Conservation (phyloP, 2,888 invertebrate species). For the Aradus depressus region DNA sequence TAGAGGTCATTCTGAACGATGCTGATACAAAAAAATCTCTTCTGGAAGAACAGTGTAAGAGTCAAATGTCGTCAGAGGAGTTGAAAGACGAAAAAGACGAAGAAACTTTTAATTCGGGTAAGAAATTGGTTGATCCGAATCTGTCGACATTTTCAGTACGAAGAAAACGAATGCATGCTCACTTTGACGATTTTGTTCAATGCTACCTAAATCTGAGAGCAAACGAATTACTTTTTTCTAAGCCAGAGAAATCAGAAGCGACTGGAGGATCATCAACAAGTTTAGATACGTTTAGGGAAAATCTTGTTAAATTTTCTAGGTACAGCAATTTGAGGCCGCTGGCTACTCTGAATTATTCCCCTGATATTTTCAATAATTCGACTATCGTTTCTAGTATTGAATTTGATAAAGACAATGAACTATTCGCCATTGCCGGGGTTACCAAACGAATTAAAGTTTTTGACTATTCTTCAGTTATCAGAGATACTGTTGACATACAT, state of each 20-base stretch:
- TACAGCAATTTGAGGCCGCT: conserved; percentile 67
- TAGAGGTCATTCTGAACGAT: conserved; percentile 49
- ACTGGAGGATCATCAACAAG: conserved; percentile 37
- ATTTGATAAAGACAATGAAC: conserved; percentile 91
- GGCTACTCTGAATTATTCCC: conserved; percentile 80
- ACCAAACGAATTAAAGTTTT: conserved; percentile 89
- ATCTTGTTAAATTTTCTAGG: conserved; percentile 72
- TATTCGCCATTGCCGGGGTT: conserved; percentile 91
- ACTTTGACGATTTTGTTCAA: conserved; percentile 81
- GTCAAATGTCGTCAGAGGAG: conserved; percentile 18
- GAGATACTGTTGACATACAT: conserved; percentile 80
- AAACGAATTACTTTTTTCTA: conserved; percentile 56
- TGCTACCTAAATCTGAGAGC: conserved; percentile 72
- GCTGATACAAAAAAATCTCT: conserved; percentile 27
- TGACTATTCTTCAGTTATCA: conserved; percentile 74
- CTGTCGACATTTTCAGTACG: conserved; percentile 51
- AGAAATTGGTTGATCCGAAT: conserved; percentile 32
- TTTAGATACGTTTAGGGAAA: conserved; percentile 67
- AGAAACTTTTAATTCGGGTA: conserved; percentile 32
- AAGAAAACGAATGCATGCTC: conserved; percentile 64
- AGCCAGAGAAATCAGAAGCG: conserved; percentile 28
- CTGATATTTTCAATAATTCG: conserved; percentile 75
- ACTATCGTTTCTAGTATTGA: conserved; percentile 86
- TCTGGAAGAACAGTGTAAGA: conserved; percentile 26
- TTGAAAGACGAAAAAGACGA: conserved; percentile 27